Percentiles rank a stretch among this genome's conserved stretches.
Conservation (phyloP, 1,140 invertebrate species). For the Drosophila malerkotliana region DNA sequence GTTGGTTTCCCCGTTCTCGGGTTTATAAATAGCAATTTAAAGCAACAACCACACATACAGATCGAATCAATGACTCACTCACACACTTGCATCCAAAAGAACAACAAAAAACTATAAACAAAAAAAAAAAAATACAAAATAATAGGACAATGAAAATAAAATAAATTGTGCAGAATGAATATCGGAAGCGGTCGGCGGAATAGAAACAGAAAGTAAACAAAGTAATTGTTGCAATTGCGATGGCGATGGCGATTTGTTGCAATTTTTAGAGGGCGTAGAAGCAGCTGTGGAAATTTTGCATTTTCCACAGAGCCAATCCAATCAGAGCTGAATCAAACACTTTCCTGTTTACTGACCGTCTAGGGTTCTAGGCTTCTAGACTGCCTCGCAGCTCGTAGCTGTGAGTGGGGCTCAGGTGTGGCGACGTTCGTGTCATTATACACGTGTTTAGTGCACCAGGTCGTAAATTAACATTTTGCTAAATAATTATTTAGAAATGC, state of each 20-base stretch:
- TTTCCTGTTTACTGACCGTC: slow-evolving; percentile 16
- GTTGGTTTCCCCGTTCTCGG: slow-evolving; percentile 23
- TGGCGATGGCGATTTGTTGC: too few relatives aligned
- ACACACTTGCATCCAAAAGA: slow-evolving; percentile 27
- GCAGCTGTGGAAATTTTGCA: neutral
- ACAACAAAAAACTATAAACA: slow-evolving; percentile 3
- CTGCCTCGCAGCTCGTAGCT: neutral
- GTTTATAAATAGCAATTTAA: slow-evolving; percentile 74
- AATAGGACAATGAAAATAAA: slow-evolving; percentile 34
- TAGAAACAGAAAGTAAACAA: slow-evolving; percentile 55
- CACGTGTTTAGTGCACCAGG: slow-evolving; percentile 57
- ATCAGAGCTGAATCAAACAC: slow-evolving; percentile 27
- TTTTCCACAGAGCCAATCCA: slow-evolving; percentile 1
- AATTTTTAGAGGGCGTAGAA: slow-evolving; percentile 19
- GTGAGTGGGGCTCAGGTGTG: slow-evolving; percentile 10
- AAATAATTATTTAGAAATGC: slow-evolving; percentile 58
- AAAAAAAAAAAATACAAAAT: slow-evolving; percentile 9
- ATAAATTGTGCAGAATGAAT: slow-evolving; percentile 48
- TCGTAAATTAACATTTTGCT: slow-evolving; percentile 53
- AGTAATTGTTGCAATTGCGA: slow-evolving; percentile 44
- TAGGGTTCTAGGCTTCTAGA: neutral
- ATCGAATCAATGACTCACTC: slow-evolving; percentile 31
- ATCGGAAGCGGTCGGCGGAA: slow-evolving; percentile 34
- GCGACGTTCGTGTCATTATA: slow-evolving; percentile 48
- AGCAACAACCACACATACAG: slow-evolving; percentile 28